Percentiles rank a stretch among this genome's conserved stretches.
phyloP scores from a whole-genome alignment of 92 coral and sea anemone genomes.

The Micromussa lordhowensis region DNA sequence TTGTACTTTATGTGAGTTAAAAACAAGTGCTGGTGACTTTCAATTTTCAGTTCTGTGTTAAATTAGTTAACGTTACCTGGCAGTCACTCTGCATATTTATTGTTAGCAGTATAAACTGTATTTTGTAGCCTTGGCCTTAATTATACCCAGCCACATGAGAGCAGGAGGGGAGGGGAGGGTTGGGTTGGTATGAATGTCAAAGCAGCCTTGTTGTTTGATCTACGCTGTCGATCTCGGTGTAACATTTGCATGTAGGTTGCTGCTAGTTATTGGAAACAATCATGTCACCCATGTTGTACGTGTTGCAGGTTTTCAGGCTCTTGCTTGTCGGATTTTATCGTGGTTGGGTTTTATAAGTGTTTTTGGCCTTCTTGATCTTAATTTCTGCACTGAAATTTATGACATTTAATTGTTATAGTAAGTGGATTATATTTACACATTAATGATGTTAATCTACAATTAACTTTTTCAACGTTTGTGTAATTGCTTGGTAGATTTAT shows the following conservation, averaged over 20 bases:
- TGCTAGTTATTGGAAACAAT: neutral
- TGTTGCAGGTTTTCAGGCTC: neutral
- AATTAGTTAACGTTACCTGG: no score
- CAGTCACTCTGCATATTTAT: neutral
- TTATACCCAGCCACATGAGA: neutral
- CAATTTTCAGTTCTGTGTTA: neutral
- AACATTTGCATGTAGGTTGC: neutral
- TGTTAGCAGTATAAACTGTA: neutral
- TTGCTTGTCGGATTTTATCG: neutral
- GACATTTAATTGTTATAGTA: neutral
- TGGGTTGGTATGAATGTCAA: neutral
- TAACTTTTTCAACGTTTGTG: neutral
- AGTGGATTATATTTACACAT: neutral
- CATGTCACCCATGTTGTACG: no score
- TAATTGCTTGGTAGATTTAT: neutral
- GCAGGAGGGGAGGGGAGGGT: neutral
- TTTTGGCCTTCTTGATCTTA: neutral
- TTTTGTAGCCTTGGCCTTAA: neutral
- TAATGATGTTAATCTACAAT: neutral
- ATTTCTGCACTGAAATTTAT: neutral
- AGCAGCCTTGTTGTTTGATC: neutral
- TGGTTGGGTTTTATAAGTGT: neutral
- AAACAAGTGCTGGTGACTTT: neutral
- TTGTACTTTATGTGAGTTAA: neutral
- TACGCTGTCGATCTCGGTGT: neutral